Conservation (phyloP, 1,140 invertebrate genomes). For the Drosophila nasuta region DNA sequence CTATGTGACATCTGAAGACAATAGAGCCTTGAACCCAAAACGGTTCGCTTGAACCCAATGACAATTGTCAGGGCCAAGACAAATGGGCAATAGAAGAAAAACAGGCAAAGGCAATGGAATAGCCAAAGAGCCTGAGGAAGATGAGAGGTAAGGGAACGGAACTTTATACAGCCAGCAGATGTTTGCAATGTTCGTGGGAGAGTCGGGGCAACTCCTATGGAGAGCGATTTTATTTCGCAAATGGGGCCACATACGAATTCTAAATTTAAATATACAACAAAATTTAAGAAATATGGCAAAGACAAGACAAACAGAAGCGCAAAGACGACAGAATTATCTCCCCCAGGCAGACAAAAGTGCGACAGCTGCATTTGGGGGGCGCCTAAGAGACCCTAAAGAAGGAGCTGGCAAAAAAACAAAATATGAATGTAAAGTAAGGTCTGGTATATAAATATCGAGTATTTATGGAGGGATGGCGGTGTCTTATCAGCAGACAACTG, state of each 20-base stretch:
- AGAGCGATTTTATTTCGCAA: constrained; percentile 37
- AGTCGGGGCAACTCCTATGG: constrained; percentile 28
- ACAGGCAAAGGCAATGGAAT: constrained; percentile 18
- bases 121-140: constrained; percentile 6
- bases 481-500: constrained; percentile 71
- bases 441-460: constrained; percentile 26
- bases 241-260: constrained; percentile 48
- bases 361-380: constrained; percentile 59
- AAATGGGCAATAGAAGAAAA: constrained; percentile 60
- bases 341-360: constrained; percentile 54
- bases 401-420: constrained; percentile 36
- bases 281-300: constrained; percentile 20
- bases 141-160: constrained; percentile 14
- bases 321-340: constrained; percentile 51
- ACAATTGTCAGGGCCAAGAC: constrained; percentile 67
- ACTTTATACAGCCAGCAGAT: constrained; percentile 45
- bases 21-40: constrained; percentile 46
- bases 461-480: constrained; percentile 1
- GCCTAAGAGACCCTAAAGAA: constrained; percentile 5
- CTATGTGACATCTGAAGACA: constrained; percentile 62
- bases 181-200: constrained; percentile 65
- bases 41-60: constrained; percentile 18
- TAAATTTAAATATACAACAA: constrained; percentile 65
- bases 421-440: constrained; percentile 55
- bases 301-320: constrained; percentile 19